phyloP scores from a whole-genome alignment of 1,140 invertebrate genomes.

The Dendrolimus kikuchii region DNA sequence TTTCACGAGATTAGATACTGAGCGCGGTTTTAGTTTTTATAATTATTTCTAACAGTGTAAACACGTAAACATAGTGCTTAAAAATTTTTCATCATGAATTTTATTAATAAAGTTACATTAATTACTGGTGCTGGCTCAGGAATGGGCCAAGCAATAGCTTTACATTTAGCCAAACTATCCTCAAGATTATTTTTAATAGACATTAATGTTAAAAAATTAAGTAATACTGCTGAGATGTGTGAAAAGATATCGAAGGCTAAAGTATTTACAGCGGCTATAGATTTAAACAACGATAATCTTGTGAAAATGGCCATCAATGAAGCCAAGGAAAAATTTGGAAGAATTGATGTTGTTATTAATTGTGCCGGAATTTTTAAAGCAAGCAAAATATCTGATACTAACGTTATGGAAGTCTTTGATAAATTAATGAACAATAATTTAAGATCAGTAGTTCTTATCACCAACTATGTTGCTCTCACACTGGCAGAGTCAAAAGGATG shows the following conservation, averaged over 20 bases:
- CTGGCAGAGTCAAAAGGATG: slow-evolving; percentile 22
- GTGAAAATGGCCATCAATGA: slow-evolving; percentile 15
- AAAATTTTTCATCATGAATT: slow-evolving; percentile 23
- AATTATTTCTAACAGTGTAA: neutral
- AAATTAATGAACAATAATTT: slow-evolving; percentile 22
- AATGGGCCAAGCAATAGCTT: slow-evolving; percentile 26
- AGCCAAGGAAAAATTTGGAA: slow-evolving; percentile 18
- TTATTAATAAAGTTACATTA: slow-evolving; percentile 30
- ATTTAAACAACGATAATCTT: slow-evolving; percentile 21
- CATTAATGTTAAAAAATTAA: slow-evolving; percentile 20
- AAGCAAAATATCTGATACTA: slow-evolving; percentile 10
- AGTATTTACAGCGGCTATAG: slow-evolving; percentile 16
- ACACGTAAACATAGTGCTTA: neutral
- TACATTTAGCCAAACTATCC: slow-evolving; percentile 27
- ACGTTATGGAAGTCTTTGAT: slow-evolving; percentile 22
- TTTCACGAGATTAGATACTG: too few species aligned
- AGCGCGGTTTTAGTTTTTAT: too few species aligned
- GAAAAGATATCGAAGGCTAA: slow-evolving; percentile 2
- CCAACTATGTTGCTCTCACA: slow-evolving; percentile 9
- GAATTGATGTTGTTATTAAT: slow-evolving; percentile 27
- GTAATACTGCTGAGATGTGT: neutral
- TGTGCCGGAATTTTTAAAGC: slow-evolving; percentile 18
- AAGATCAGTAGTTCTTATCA: slow-evolving; percentile 16
- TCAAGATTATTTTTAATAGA: slow-evolving; percentile 27
- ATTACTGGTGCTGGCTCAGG: slow-evolving; percentile 33